A percentile compares a stretch with the other conserved stretches of the same genome.
Evolutionary conservation across 1,140 invertebrate genomes (phyloP).

Genomic region (Magallana ariakensis): DNA sequence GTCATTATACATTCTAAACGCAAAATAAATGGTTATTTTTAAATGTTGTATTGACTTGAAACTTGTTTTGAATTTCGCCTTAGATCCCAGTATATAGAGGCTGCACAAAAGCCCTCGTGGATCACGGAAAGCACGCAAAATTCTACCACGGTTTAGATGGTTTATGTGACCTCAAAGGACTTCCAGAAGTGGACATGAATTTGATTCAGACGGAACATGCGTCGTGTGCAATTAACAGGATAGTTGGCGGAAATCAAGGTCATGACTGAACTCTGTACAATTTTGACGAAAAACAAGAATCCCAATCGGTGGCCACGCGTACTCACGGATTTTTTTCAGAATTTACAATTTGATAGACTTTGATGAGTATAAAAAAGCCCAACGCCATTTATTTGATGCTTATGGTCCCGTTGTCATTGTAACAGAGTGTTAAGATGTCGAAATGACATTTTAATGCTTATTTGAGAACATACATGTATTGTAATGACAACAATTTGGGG

Average conservation of each 20-base stretch:
- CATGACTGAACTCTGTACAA: neutral
- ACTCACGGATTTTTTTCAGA: no score
- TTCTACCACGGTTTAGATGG: slow-evolving; percentile 83
- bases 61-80: neutral
- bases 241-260: slow-evolving; percentile 68
- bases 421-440: no score
- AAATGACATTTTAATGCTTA: no score
- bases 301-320: no score
- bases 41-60: neutral
- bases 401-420: no score
- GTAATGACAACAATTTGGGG: no score
- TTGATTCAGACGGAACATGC: slow-evolving; percentile 67
- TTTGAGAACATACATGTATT: no score
- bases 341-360: no score
- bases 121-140: slow-evolving; percentile 52
- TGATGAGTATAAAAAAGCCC: no score
- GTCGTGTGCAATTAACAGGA: slow-evolving; percentile 62
- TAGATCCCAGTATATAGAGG: slow-evolving; percentile 55
- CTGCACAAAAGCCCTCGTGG: slow-evolving; percentile 33
- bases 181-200: slow-evolving; percentile 62
- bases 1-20: no score
- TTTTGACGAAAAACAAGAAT: no score
- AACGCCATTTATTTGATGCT: no score
- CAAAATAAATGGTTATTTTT: neutral
- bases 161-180: slow-evolving; percentile 82